phyloP scores from a whole-genome alignment of 2,113 vertebrate genomes.

The Mastomys natalensis region DNA sequence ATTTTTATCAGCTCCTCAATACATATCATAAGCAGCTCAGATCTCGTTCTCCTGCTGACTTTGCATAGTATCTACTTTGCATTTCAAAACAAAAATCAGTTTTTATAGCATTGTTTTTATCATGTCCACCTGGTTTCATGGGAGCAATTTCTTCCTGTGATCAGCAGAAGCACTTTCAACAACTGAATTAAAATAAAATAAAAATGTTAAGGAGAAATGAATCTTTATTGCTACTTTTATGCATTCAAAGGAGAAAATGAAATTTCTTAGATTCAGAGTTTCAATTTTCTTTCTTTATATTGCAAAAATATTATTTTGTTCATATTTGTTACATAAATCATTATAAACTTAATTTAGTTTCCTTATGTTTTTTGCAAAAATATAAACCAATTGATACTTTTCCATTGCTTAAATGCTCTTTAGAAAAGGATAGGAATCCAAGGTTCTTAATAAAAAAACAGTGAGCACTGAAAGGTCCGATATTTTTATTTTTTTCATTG shows the following conservation, averaged over 20 bases:
- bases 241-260: constrained; percentile 54
- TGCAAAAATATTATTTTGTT: background rate
- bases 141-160: background rate
- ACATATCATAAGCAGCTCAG: background rate
- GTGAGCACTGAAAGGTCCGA: background rate
- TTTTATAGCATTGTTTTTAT: constrained; percentile 17
- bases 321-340: background rate
- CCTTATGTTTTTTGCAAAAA: background rate
- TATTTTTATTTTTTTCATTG: background rate
- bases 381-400: background rate
- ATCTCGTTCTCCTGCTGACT: background rate
- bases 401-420: background rate
- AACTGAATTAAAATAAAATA: constrained; percentile 48
- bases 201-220: background rate
- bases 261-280: background rate
- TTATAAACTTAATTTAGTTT: background rate
- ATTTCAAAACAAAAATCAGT: background rate
- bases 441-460: background rate
- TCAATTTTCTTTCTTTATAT: constrained; percentile 18
- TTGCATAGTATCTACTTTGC: background rate
- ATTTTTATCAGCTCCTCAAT: background rate
- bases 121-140: background rate
- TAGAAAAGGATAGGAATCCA: background rate
- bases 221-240: background rate
- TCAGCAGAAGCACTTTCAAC: background rate